These are phyloP conservation scores for Cololabis saira DNA, from an alignment of 2,113 vertebrate genomes.

Conservation along the genomic window DNA sequence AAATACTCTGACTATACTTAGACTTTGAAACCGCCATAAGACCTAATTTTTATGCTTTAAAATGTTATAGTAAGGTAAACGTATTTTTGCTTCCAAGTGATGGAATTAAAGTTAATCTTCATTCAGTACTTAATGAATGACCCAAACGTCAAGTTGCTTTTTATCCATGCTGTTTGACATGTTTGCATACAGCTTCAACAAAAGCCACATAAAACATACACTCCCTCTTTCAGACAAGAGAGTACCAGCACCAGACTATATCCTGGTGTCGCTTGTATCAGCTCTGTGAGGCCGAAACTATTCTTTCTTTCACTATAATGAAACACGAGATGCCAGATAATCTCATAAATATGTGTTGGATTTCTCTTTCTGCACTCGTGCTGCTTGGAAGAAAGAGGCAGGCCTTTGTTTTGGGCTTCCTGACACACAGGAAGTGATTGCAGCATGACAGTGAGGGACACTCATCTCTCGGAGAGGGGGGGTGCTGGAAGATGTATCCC, in stretches of 20 bases:
- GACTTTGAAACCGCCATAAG: conserved; percentile 16
- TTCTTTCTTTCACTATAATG: conserved; percentile 71
- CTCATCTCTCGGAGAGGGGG: conserved; percentile 75
- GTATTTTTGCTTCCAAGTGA: too few species aligned
- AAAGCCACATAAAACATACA: not conserved
- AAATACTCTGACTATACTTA: too few species aligned
- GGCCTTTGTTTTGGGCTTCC: conserved; percentile 77
- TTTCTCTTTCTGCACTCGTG: conserved; percentile 67
- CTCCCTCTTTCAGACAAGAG: conserved; percentile 59
- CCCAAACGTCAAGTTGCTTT: too few species aligned
- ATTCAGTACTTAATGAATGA: too few species aligned
- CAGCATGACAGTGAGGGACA: conserved; percentile 79
- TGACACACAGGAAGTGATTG: conserved; percentile 80
- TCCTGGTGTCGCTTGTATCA: conserved; percentile 73
- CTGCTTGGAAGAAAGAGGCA: conserved; percentile 50
- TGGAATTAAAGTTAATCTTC: too few species aligned
- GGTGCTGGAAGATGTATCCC: conserved; percentile 76
- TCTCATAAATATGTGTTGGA: conserved; percentile 80
- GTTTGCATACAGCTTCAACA: conserved; percentile 23
- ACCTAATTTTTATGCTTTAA: not conserved
- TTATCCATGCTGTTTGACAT: conserved; percentile 1
- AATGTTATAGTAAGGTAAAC: too few species aligned
- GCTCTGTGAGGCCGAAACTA: conserved; percentile 59
- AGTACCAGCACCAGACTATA: conserved; percentile 65
- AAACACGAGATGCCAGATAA: conserved; percentile 77